Evolutionary conservation across 2,797 vertebrate genomes (phyloP), one percentile per base, ranked within the genome.

Genomic region (Cichlasoma orientale): DNA sequence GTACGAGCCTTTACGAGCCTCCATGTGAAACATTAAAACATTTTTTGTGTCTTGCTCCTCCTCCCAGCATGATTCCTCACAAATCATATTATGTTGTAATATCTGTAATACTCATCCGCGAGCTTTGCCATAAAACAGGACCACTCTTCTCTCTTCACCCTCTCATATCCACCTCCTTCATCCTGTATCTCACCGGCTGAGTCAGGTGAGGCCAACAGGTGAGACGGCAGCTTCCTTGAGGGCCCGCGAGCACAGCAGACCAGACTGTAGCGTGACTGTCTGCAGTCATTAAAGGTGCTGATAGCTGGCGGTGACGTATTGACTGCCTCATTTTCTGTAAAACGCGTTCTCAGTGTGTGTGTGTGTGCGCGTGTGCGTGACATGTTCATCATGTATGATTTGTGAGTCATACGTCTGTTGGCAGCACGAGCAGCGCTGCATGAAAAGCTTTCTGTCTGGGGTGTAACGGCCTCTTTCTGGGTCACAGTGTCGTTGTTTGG

Each of bases 361-460:
- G 8, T 8, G 1, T 33, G 31, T 31, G 29, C 29, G 7, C 6
- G 31, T 5, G 5, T 7, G 31, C 31, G 7, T 31, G 6, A 74
- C 58, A 13, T 63, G 1, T 63, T 76, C 31, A 47, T 27, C 33
- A 8, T 33, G 79, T 89, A 56, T 63, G 71, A 66, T 7, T 50
- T 84, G 59, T 91, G 87, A 90, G 71, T 92, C 88, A 73, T 29
- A 1, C 3, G 21, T 79, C 72, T 86, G 82, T 80, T 47, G 29
- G 75, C 66, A 55, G 68, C 36, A 36, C 25, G 3, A 53, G 53
- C 21, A 36, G 7, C 5, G 3, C 36, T 44, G 56, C 0, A 31
- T 74, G 81, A 85, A 84, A 58, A 19, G 56, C 74, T 50, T 21
- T 82, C 74, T 85, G 84, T 84, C 82, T 82, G 78, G 78, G 16